Evolutionary conservation across 2,888 invertebrate species (phyloP).

Genomic region (Linyphia triangularis): DNA sequence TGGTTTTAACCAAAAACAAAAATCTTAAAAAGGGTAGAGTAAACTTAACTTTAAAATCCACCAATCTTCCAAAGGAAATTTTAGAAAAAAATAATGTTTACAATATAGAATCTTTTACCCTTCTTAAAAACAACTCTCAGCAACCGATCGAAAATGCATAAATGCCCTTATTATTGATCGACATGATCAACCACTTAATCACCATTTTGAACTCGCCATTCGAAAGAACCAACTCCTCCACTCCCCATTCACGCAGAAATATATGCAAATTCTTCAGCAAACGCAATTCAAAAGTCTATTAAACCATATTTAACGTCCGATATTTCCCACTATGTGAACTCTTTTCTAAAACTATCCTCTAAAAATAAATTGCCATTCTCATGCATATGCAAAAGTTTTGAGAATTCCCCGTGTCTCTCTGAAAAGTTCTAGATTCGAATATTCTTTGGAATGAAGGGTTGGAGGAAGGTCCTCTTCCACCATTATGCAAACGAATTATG

Average conservation of each 20-base stretch:
- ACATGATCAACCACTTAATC: neutral
- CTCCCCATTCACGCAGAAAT: neutral
- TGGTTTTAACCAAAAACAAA: too few relatives aligned
- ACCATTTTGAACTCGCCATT: neutral
- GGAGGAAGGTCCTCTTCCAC: neutral
- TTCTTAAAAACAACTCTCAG: neutral
- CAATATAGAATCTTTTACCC: too few relatives aligned
- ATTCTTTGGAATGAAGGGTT: neutral
- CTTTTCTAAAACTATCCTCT: neutral
- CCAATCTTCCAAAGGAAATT: too few relatives aligned
- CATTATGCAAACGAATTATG: constrained; percentile 56
- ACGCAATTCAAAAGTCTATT: constrained; percentile 37
- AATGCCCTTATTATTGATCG: neutral
- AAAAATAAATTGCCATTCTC: constrained; percentile 26
- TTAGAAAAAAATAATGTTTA: too few relatives aligned
- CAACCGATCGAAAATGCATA: neutral
- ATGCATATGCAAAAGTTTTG: constrained; percentile 57
- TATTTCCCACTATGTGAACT: constrained; percentile 4
- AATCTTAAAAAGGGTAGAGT: too few relatives aligned
- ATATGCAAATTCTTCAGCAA: constrained; percentile 32
- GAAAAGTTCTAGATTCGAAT: too few relatives aligned
- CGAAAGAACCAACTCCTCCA: neutral
- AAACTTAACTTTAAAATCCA: too few relatives aligned
- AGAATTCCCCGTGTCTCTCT: neutral
- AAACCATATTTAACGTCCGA: constrained; percentile 37